phyloP scores from a whole-genome alignment of 2,797 vertebrate species.

The Prionace glauca region DNA sequence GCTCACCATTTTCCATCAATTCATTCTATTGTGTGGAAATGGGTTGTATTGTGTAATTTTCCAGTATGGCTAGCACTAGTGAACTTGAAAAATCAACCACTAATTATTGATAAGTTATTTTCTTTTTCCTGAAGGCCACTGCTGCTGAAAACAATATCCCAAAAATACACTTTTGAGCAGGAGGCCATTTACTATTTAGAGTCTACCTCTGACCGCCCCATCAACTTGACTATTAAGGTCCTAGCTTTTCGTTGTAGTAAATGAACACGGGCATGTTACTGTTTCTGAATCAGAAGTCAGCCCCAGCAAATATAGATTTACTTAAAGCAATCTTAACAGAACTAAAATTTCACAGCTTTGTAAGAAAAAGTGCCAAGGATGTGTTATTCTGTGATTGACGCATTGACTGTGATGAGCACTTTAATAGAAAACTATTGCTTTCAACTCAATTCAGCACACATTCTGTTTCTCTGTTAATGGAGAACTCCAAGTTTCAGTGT shows the following conservation, averaged over 20 bases:
- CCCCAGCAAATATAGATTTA: not conserved
- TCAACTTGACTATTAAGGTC: not conserved
- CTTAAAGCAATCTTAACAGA: not conserved
- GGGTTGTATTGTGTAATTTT: not conserved
- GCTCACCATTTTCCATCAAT: not conserved
- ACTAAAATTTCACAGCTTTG: not conserved
- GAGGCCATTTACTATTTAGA: not conserved
- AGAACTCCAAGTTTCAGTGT: not conserved
- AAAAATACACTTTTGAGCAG: not conserved
- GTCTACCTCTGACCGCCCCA: too few species aligned
- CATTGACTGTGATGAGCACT: not conserved
- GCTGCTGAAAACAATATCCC: not conserved
- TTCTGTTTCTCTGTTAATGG: not conserved
- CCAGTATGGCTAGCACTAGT: not conserved
- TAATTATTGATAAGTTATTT: not conserved
- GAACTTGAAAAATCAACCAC: not conserved
- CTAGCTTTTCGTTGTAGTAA: not conserved
- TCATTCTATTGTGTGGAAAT: not conserved
- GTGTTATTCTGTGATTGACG: not conserved
- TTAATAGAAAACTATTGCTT: not conserved
- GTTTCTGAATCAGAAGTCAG: not conserved
- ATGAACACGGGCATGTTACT: not conserved
- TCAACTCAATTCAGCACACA: not conserved
- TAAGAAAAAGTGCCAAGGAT: too few species aligned
- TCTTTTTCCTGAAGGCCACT: too few species aligned